These are phyloP conservation scores for Corticium candelabrum DNA, from an alignment of 37 sponge, comb jelly and placozoan species.

Conservation along the genomic window DNA sequence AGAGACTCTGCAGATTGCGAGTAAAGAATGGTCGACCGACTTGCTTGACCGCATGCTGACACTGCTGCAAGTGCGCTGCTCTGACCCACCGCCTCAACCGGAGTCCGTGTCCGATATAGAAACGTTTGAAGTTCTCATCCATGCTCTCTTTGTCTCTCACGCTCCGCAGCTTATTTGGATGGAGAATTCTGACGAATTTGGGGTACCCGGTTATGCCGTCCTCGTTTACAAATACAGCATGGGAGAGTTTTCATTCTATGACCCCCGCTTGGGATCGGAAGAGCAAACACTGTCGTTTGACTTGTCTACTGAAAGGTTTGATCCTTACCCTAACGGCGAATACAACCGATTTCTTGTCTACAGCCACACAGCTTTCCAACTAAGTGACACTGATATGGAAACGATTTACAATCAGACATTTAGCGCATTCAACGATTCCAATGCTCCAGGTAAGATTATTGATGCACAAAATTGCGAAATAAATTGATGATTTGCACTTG, in stretches of 20 bases:
- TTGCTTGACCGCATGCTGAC: not conserved
- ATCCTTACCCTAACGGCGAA: not conserved
- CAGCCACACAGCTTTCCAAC: not conserved
- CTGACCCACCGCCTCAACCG: not conserved
- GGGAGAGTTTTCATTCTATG: not conserved
- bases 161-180: not conserved
- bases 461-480: no score
- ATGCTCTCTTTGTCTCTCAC: not conserved
- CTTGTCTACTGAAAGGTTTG: not conserved
- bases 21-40: not conserved
- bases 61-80: not conserved
- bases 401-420: not conserved
- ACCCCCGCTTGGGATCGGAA: not conserved
- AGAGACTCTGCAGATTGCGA: not conserved
- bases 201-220: not conserved
- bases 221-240: not conserved
- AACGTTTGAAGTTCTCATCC: not conserved
- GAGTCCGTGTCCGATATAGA: not conserved
- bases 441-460: not conserved
- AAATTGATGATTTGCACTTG: not conserved
- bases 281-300: not conserved
- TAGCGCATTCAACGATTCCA: no score
- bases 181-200: not conserved
- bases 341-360: not conserved
- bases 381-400: not conserved